Evolutionary conservation across 30 jellyfish, hydroid and myxozoan species (phyloP).

Genomic region (Sanderia malayensis): DNA sequence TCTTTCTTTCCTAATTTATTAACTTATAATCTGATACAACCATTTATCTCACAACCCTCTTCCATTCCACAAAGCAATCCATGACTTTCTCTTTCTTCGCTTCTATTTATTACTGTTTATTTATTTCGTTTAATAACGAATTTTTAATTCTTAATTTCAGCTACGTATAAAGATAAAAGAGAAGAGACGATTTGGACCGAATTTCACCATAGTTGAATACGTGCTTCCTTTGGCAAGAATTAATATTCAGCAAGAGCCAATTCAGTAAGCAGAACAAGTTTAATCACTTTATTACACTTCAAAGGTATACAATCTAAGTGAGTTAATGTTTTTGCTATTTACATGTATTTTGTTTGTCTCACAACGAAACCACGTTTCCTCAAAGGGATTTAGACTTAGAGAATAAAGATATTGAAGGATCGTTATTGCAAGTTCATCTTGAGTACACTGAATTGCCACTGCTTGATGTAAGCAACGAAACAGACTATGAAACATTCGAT

Average conservation of each 20-base stretch:
- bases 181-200: slow-evolving; percentile 90
- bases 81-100: no score
- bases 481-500: slow-evolving; percentile 69
- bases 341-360: no score
- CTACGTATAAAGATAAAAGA: slow-evolving; percentile 86
- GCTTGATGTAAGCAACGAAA: slow-evolving; percentile 72
- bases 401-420: slow-evolving; percentile 78
- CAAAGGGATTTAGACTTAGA: slow-evolving; percentile 76
- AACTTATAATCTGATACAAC: no score
- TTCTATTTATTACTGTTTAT: no score
- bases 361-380: slow-evolving; percentile 3
- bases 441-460: slow-evolving; percentile 80
- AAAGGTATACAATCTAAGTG: no score
- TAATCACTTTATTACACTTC: no score
- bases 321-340: no score
- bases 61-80: no score
- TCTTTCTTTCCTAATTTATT: no score
- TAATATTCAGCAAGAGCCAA: slow-evolving; percentile 75
- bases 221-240: slow-evolving; percentile 83
- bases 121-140: no score
- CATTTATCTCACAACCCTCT: no score
- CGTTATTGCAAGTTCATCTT: slow-evolving; percentile 66
- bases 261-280: slow-evolving; percentile 89
- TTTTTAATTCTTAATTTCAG: no score
- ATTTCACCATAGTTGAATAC: slow-evolving; percentile 83